phyloP scores from a whole-genome alignment of 2,113 vertebrate species.

The Neodontobutis hainanensis region DNA sequence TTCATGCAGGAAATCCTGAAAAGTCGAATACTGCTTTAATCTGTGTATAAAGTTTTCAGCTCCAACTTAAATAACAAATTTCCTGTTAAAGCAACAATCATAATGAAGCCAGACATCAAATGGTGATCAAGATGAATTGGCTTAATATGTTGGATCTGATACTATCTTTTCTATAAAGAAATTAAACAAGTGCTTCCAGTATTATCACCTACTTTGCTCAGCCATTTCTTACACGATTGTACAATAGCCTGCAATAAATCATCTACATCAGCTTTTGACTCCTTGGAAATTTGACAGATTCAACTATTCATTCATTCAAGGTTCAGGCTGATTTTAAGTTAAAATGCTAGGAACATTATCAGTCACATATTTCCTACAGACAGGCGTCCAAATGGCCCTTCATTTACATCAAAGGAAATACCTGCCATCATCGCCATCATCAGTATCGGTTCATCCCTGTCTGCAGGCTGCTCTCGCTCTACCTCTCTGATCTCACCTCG shows the following conservation, averaged over 20 bases:
- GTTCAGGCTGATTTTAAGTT: neutral
- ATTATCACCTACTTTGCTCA: neutral
- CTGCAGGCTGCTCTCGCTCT: neutral
- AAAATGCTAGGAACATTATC: neutral
- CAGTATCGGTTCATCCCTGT: neutral
- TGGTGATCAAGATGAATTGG: neutral
- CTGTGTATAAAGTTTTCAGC: too few species aligned
- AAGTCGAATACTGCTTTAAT: too few species aligned
- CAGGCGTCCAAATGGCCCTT: neutral
- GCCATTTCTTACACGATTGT: neutral
- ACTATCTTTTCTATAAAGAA: neutral
- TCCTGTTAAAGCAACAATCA: neutral
- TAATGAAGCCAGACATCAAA: neutral
- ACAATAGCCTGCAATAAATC: neutral
- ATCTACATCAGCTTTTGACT: neutral
- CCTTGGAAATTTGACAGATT: neutral
- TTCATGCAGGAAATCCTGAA: too few species aligned
- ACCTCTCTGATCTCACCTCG: neutral
- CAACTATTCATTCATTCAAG: neutral
- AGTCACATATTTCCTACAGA: neutral
- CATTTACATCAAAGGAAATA: neutral
- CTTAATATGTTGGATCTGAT: neutral
- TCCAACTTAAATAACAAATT: neutral
- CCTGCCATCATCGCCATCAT: neutral
- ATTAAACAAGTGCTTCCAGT: neutral